A percentile compares a stretch with the other conserved stretches of the same genome.
Conservation (phyloP, 2,888 invertebrate species). For the Andricus quercusramuli region DNA sequence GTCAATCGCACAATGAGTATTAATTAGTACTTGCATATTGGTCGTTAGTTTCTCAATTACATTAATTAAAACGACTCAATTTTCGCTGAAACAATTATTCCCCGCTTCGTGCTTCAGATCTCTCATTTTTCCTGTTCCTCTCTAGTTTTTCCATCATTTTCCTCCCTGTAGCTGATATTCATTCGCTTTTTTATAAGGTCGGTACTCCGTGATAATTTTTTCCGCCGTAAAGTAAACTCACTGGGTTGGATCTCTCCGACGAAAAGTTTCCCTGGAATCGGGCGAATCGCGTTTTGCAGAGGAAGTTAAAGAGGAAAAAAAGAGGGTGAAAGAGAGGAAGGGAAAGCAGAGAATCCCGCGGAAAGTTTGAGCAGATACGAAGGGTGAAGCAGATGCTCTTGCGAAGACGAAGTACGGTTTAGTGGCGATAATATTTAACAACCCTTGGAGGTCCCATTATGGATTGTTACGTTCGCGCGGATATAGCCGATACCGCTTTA, state of each 20-base stretch:
- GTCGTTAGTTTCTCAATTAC: slow-evolving; percentile 25
- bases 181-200: background rate
- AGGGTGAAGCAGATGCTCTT: slow-evolving; percentile 20
- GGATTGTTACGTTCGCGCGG: slow-evolving; percentile 4
- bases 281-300: slow-evolving; percentile 14
- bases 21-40: slow-evolving; percentile 7
- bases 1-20: slow-evolving; percentile 19
- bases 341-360: background rate
- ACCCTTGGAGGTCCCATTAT: slow-evolving; percentile 23
- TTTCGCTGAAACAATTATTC: background rate
- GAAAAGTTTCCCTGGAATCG: slow-evolving; percentile 27
- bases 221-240: slow-evolving; percentile 24
- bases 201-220: slow-evolving; percentile 31
- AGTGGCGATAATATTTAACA: slow-evolving; percentile 37
- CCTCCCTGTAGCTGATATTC: slow-evolving; percentile 9
- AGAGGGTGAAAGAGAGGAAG: slow-evolving; percentile 5
- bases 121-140: background rate
- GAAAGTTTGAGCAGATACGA: slow-evolving; percentile 18
- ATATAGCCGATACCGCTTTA: slow-evolving; percentile 8
- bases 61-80: slow-evolving; percentile 29
- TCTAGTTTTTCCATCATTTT: slow-evolving; percentile 31
- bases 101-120: background rate
- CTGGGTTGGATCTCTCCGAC: slow-evolving; percentile 9
- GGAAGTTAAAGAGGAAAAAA: slow-evolving; percentile 1
- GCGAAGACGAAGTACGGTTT: slow-evolving; percentile 22